Base-by-base conservation (phyloP, 2,888 invertebrate species). In the Chymomyza caudatula region DNA sequence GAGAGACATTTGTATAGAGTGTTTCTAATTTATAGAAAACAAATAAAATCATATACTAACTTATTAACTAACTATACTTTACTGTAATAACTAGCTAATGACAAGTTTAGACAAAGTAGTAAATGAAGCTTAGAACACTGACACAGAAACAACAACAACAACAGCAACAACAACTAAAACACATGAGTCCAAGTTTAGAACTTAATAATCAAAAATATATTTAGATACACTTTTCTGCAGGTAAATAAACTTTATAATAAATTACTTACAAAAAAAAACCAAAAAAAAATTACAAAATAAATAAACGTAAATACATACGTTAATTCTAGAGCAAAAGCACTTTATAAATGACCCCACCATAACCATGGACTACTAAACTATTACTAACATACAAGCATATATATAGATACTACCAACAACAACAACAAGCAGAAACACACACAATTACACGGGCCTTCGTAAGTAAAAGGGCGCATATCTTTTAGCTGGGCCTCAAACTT, bases 201-300 rank as follows among this genome's bases (percentile, higher is more conserved):
- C 82, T 83, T 86, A 83, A 78, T 83, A 83, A 83, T 83, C 86
- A 83, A 83, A 82, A 83, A 85, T 83, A 83, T 83, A 83, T 83
- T 83, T 83, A 83, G 82, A 85, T 85, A 83, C 85, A 82, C 82
- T 86, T 83, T 83, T 83, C 86, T 85, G 86, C 82, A 82, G 85
- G 85, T 86, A 42, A 60, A 61, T 13, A 17, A 54, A 65, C 62
- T 54, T 59, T 54, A 66, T 60, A 76, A 64, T 62, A 60, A 70
- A 68, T 66, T 55, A 68, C 13, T 55, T 47, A 22, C 51, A 60
- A 44, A 63, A 43, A 53, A 59, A 61, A 71, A 55, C 64, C 25
- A 60, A 43, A 54, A 15, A 22, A 56, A 54, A 25, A 23, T 25
- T 60, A 64, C 58, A 56, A 67, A n/a, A 61, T 62, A 65, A 20